Evolutionary conservation across 1,140 invertebrate genomes (phyloP).

Genomic region (Diploscapter pachys): DNA sequence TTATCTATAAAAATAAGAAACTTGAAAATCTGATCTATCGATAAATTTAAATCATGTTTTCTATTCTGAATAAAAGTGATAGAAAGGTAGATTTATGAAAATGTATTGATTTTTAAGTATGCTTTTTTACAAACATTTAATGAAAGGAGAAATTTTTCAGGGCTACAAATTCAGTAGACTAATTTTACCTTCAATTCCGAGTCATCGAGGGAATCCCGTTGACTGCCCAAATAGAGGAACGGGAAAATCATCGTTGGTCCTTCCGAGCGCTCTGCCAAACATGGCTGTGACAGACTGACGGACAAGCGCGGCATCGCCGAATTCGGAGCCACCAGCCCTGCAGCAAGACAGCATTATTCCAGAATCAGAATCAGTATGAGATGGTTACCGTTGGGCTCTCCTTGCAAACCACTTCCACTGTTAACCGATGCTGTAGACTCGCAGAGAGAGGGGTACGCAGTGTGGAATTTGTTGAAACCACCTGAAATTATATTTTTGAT

Average conservation of each 20-base stretch:
- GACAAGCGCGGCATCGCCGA: slow-evolving; percentile 28
- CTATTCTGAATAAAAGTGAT: slow-evolving; percentile 50
- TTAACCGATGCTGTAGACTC: slow-evolving; percentile 60
- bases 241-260: slow-evolving; percentile 67
- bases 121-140: neutral
- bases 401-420: too few species aligned
- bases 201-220: slow-evolving; percentile 66
- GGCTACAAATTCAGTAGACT: too few species aligned
- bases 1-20: too few species aligned
- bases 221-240: slow-evolving; percentile 67
- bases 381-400: too few species aligned
- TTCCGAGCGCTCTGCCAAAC: slow-evolving; percentile 58
- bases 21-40: too few species aligned
- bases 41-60: too few species aligned
- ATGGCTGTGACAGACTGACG: slow-evolving; percentile 61
- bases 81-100: neutral
- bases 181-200: slow-evolving; percentile 62
- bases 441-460: slow-evolving; percentile 64
- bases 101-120: neutral
- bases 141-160: too few species aligned
- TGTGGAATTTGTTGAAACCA: slow-evolving; percentile 66
- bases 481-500: slow-evolving; percentile 59
- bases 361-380: too few species aligned
- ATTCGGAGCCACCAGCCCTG: slow-evolving; percentile 53
- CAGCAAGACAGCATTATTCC: too few species aligned